Evolutionary conservation across 2,113 vertebrate genomes (phyloP).

Genomic region (Silurus meridionalis): DNA sequence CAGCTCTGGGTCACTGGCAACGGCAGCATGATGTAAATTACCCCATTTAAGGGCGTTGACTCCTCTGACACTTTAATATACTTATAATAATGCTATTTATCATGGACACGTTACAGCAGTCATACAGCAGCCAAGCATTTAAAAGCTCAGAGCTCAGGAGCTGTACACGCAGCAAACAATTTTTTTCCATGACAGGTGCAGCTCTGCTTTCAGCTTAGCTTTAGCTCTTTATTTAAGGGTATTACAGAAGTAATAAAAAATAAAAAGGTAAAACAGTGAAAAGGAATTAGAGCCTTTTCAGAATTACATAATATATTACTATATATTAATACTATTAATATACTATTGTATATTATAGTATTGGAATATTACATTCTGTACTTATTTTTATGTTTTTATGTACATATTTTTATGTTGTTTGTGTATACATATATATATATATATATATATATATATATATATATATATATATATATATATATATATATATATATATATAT

Average conservation of each 20-base stretch:
- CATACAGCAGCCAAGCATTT: constrained; percentile 16
- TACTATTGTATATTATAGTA: too few relatives aligned
- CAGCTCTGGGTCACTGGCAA: constrained; percentile 67
- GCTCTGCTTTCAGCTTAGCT: background rate
- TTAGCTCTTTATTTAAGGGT: background rate
- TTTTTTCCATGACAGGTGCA: background rate
- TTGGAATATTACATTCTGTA: background rate
- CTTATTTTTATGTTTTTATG: background rate
- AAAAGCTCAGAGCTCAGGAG: background rate
- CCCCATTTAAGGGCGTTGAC: constrained; percentile 83
- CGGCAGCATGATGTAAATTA: constrained; percentile 81
- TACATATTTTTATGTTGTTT: background rate
- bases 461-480: too few relatives aligned
- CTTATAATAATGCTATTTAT: constrained; percentile 99
- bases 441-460: too few relatives aligned
- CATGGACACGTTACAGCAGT: constrained; percentile 74
- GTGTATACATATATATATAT: too few relatives aligned
- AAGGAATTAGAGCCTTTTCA: background rate
- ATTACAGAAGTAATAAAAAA: too few relatives aligned
- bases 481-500: too few relatives aligned
- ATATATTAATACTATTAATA: too few relatives aligned
- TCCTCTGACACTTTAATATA: constrained; percentile 96
- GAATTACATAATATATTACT: background rate
- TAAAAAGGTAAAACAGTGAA: too few relatives aligned
- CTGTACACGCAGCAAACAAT: background rate